phyloP scores from a whole-genome alignment of 35 echinoderm and acorn worm species.

The Amphiura filiformis region DNA sequence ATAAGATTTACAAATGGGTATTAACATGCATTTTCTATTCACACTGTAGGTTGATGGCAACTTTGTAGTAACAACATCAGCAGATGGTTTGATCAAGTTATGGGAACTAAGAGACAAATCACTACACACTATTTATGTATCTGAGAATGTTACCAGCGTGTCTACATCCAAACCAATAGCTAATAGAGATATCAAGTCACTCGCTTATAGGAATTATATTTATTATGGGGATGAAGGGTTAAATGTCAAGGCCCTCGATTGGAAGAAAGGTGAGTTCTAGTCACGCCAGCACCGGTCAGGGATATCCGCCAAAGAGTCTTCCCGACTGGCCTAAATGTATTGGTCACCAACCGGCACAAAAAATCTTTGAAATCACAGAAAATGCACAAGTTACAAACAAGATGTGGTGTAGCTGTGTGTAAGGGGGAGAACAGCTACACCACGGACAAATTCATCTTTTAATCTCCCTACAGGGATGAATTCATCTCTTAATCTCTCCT shows the following conservation, averaged over 20 bases:
- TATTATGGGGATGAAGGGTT: slow-evolving; percentile 91
- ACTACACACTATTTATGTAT: slow-evolving; percentile 65
- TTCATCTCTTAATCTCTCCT: too few relatives aligned
- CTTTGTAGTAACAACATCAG: slow-evolving; percentile 49
- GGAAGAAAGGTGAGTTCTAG: slow-evolving; percentile 70
- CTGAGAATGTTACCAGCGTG: slow-evolving; percentile 70
- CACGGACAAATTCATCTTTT: too few relatives aligned
- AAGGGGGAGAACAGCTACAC: too few relatives aligned
- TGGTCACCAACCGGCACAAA: too few relatives aligned
- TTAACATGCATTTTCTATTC: too few relatives aligned
- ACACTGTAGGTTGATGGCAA: background rate
- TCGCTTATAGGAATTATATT: slow-evolving; percentile 20
- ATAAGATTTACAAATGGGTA: too few relatives aligned
- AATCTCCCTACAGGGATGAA: too few relatives aligned
- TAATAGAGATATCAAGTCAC: slow-evolving; percentile 52
- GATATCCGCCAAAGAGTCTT: too few relatives aligned
- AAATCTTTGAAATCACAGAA: too few relatives aligned
- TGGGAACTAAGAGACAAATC: slow-evolving; percentile 79
- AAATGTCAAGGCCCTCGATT: slow-evolving; percentile 87
- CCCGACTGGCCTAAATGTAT: too few relatives aligned
- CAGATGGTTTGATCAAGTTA: slow-evolving; percentile 83
- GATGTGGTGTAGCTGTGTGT: too few relatives aligned
- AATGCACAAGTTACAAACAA: too few relatives aligned
- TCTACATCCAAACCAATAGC: slow-evolving; percentile 20
- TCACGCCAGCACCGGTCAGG: background rate